Evolutionary conservation across 2,113 vertebrate genomes (phyloP).

Genomic region (Rhinichthys klamathensis): DNA sequence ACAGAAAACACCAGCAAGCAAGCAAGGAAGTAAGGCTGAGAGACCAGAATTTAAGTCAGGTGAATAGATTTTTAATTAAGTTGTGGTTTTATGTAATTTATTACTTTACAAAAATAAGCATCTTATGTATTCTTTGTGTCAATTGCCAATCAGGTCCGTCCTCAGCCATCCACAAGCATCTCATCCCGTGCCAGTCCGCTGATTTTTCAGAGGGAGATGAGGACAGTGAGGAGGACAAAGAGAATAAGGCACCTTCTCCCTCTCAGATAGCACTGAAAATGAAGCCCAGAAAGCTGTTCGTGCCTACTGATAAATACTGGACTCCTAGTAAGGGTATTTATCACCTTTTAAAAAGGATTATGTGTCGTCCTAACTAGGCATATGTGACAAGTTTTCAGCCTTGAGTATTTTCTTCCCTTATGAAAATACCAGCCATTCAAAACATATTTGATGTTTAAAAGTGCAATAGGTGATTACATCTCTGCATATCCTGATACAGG

Average conservation of each 20-base stretch:
- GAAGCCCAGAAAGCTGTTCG: slow-evolving; percentile 76
- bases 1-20: slow-evolving; percentile 69
- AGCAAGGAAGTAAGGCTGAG: slow-evolving; percentile 2
- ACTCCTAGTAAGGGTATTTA: slow-evolving; percentile 40
- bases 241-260: slow-evolving; percentile 49
- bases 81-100: neutral
- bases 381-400: neutral
- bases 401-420: neutral
- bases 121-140: neutral
- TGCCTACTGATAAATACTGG: slow-evolving; percentile 59
- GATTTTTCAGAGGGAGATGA: slow-evolving; percentile 65
- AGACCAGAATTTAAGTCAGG: slow-evolving; percentile 64
- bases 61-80: slow-evolving; percentile 49
- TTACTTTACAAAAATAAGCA: neutral
- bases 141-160: slow-evolving; percentile 41
- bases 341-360: neutral
- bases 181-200: slow-evolving; percentile 36
- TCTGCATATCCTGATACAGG: too few relatives aligned
- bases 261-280: slow-evolving; percentile 60
- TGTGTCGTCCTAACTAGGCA: neutral
- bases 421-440: neutral
- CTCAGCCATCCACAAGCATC: slow-evolving; percentile 58
- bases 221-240: slow-evolving; percentile 59
- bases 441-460: neutral
- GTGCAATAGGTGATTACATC: too few relatives aligned